These are phyloP conservation scores for Polypedilum vanderplanki DNA, from an alignment of 1,140 invertebrate genomes.

Conservation along the genomic window DNA sequence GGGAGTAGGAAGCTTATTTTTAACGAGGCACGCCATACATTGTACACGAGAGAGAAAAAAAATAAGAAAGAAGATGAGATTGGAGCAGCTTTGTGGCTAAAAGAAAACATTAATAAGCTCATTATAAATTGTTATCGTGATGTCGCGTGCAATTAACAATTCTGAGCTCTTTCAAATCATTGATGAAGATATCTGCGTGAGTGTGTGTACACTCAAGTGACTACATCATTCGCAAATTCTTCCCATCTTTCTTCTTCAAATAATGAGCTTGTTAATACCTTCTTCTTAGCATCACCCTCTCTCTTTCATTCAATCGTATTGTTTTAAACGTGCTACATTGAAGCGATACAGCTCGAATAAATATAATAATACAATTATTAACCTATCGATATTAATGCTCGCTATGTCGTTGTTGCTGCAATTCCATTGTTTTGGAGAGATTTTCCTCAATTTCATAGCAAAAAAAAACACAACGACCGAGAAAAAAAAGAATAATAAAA, in stretches of 20 bases:
- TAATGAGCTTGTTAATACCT: slow-evolving; percentile 23
- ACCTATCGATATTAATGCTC: slow-evolving; percentile 13
- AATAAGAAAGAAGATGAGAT: not conserved
- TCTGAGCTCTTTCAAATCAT: not conserved
- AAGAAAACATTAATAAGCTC: slow-evolving; percentile 22
- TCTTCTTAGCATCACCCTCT: not conserved
- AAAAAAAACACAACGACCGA: not conserved
- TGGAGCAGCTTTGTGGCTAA: slow-evolving; percentile 2
- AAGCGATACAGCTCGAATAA: not conserved
- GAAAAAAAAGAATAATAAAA: not conserved
- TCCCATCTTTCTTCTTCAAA: slow-evolving; percentile 23
- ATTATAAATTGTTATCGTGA: slow-evolving; percentile 26
- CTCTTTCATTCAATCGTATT: not conserved
- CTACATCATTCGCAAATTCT: not conserved
- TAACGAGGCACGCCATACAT: slow-evolving; percentile 12
- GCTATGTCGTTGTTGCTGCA: not conserved
- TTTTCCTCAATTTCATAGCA: not conserved
- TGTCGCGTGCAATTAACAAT: slow-evolving; percentile 14
- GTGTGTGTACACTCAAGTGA: not conserved
- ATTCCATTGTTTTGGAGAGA: not conserved
- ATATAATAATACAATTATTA: slow-evolving; percentile 29
- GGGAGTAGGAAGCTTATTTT: slow-evolving; percentile 20
- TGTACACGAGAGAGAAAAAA: slow-evolving; percentile 1
- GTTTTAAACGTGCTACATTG: not conserved
- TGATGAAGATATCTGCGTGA: slow-evolving; percentile 5